These are phyloP conservation scores for Elephantulus edwardii DNA, from an alignment of 2,113 vertebrate species.

Conservation along the genomic window DNA sequence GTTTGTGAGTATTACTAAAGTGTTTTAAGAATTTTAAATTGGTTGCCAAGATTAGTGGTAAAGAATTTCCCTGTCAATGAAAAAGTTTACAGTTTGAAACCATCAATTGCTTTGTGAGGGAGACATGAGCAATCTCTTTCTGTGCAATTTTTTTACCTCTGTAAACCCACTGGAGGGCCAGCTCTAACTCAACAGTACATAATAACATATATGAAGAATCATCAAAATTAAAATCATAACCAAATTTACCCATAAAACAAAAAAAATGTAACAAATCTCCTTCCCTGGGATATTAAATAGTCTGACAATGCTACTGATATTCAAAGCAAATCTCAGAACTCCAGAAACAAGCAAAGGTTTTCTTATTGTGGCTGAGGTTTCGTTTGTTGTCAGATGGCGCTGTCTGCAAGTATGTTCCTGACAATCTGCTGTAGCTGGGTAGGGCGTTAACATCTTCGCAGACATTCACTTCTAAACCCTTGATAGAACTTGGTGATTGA, in stretches of 20 bases:
- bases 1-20: no score
- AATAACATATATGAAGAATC: no score
- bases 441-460: not conserved
- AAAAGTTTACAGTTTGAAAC: no score
- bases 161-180: no score
- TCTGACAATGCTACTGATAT: not conserved
- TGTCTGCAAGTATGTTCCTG: no score
- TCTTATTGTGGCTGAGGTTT: not conserved
- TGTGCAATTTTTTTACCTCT: no score
- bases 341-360: not conserved
- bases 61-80: no score
- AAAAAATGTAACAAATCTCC: not conserved
- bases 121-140: no score
- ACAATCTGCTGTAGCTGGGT: not conserved
- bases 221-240: not conserved
- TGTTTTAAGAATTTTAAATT: not conserved
- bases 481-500: not conserved
- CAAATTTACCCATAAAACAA: not conserved
- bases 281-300: not conserved
- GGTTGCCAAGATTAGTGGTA: not conserved
- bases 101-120: no score
- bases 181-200: no score
- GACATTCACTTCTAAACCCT: not conserved
- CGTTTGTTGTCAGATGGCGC: not conserved
- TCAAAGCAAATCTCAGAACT: not conserved